Percentiles rank a stretch among this genome's conserved stretches.
Evolutionary conservation across 2,888 invertebrate species (phyloP).

Genomic region (Drosophila testacea): DNA sequence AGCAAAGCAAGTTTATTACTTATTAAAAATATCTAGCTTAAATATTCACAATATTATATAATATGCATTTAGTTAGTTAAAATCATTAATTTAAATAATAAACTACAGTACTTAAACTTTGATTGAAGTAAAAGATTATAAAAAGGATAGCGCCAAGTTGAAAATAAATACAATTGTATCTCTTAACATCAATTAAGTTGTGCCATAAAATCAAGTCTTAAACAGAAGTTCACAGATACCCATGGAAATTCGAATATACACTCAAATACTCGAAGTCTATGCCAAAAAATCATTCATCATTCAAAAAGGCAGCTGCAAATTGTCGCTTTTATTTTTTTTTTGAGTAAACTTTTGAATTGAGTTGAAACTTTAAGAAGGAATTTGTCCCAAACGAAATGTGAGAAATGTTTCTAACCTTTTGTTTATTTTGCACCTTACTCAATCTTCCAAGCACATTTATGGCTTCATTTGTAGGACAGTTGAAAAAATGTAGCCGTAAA

Average conservation of each 20-base stretch:
- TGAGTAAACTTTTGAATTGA: neutral
- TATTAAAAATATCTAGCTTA: too few species aligned
- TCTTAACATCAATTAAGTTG: neutral
- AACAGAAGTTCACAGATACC: neutral
- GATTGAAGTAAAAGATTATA: too few species aligned
- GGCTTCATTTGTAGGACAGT: constrained; percentile 43
- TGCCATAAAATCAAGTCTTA: neutral
- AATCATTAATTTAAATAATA: too few species aligned
- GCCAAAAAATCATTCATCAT: neutral
- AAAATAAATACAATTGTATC: neutral
- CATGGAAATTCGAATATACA: neutral
- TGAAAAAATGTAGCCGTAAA: constrained; percentile 28
- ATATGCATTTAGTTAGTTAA: too few species aligned
- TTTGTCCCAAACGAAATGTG: constrained; percentile 16
- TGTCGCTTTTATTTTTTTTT: neutral
- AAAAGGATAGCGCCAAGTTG: neutral
- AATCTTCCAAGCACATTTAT: constrained; percentile 20
- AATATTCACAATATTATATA: too few species aligned
- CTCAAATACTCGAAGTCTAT: neutral
- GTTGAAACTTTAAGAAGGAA: constrained; percentile 22
- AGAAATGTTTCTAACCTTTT: neutral
- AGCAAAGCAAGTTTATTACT: too few species aligned
- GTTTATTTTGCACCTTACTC: neutral
- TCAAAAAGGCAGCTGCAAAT: neutral
- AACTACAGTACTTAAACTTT: too few species aligned